Evolutionary conservation across 2,888 invertebrate species (phyloP).

Genomic region (Rhagonycha lutea): DNA sequence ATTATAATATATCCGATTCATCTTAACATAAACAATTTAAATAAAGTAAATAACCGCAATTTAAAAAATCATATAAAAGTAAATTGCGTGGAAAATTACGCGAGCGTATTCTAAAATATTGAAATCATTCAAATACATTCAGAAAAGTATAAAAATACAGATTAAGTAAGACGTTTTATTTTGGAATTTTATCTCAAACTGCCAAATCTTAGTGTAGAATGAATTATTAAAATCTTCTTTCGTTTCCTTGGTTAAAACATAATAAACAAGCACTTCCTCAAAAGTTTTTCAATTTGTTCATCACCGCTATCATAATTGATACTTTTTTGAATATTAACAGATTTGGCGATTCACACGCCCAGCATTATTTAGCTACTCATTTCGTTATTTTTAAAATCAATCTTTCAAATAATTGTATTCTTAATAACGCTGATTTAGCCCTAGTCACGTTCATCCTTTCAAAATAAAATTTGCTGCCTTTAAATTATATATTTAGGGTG

Average conservation of each 20-base stretch:
- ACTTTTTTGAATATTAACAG: neutral
- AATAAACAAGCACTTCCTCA: neutral
- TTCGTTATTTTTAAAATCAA: neutral
- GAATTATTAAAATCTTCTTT: neutral
- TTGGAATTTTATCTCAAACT: neutral
- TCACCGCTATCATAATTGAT: neutral
- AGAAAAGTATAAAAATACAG: neutral
- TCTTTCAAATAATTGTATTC: conserved; percentile 12
- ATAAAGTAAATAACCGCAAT: neutral
- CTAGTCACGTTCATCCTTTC: conserved; percentile 19
- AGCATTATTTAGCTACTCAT: neutral
- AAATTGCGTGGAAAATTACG: neutral
- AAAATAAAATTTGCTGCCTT: conserved; percentile 17
- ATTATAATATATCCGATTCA: neutral
- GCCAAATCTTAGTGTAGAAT: neutral
- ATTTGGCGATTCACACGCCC: neutral
- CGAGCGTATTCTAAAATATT: neutral
- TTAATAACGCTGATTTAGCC: conserved; percentile 17
- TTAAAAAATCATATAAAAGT: neutral
- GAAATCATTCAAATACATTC: neutral
- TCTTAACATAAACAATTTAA: neutral
- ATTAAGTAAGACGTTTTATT: neutral
- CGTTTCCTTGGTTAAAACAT: neutral
- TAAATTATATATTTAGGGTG: conserved; percentile 20
- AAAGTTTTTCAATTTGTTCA: neutral